Evolutionary conservation across 2,888 invertebrate genomes (phyloP).

Genomic region (Calameuta filiformis): DNA sequence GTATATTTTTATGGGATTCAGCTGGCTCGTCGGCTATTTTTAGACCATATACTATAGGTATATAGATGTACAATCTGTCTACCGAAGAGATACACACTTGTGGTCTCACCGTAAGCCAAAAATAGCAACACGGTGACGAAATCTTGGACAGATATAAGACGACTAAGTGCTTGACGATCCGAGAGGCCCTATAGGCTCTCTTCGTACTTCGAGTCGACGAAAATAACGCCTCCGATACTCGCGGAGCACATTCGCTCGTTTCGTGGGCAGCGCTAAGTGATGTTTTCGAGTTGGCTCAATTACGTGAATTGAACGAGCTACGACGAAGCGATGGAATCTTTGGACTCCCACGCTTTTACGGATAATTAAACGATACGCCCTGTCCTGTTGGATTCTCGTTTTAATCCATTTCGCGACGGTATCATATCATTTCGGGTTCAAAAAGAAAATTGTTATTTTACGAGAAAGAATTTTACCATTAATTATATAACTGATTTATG

Average conservation of each 20-base stretch:
- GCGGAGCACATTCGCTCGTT: not conserved
- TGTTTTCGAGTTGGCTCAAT: not conserved
- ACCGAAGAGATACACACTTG: not conserved
- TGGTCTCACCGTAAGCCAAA: not conserved
- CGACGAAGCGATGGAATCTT: not conserved
- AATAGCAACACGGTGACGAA: not conserved
- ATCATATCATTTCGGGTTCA: not conserved
- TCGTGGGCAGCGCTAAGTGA: not conserved
- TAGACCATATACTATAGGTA: not conserved
- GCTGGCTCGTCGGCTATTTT: not conserved
- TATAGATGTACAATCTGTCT: not conserved
- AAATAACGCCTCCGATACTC: not conserved
- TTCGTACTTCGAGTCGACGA: not conserved
- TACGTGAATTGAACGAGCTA: not conserved
- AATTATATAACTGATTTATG: no score
- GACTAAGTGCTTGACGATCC: not conserved
- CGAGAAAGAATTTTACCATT: no score
- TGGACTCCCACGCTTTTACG: not conserved
- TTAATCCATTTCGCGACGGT: not conserved
- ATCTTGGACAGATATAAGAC: not conserved
- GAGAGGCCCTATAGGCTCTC: not conserved
- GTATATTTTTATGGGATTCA: not conserved
- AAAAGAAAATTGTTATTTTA: no score
- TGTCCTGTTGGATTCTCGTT: not conserved
- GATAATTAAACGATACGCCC: not conserved